A percentile compares a stretch with the other conserved stretches of the same genome.
These are phyloP conservation scores for Blastobasis adustella DNA, from an alignment of 2,888 invertebrate genomes.

Conservation along the genomic window DNA sequence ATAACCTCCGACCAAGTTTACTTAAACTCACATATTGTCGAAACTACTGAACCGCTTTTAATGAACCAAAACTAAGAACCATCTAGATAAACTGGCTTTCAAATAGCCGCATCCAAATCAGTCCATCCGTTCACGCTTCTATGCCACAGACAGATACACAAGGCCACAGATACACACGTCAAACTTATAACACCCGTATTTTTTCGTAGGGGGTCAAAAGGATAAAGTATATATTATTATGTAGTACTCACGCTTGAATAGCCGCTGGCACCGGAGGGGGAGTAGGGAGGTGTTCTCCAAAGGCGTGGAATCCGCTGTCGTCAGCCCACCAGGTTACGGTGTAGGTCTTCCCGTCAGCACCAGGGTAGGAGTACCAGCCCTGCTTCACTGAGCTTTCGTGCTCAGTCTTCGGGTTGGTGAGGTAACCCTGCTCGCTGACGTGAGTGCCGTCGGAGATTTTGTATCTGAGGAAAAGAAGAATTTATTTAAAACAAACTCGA, in stretches of 20 bases:
- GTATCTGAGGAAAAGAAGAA: slow-evolving; percentile 36
- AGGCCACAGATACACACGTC: no score
- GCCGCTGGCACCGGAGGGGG: slow-evolving; percentile 54
- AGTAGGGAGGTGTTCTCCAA: slow-evolving; percentile 60
- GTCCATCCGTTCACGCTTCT: no score
- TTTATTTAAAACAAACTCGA: not conserved
- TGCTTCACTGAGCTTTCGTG: slow-evolving; percentile 62
- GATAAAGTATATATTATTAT: not conserved
- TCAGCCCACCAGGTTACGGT: slow-evolving; percentile 65
- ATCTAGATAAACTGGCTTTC: no score
- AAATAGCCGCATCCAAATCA: no score
- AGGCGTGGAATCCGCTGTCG: slow-evolving; percentile 60
- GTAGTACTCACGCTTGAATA: slow-evolving; percentile 54
- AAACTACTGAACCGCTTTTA: no score
- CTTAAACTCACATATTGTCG: no score
- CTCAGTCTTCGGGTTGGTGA: slow-evolving; percentile 41
- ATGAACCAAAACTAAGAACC: no score
- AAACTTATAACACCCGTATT: no score
- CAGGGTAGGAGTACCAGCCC: slow-evolving; percentile 63
- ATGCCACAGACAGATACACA: no score
- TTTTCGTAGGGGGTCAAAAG: no score
- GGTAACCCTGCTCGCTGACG: slow-evolving; percentile 61
- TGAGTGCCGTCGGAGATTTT: slow-evolving; percentile 61
- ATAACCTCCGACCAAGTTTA: no score
- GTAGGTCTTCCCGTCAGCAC: slow-evolving; percentile 57